These are phyloP conservation scores for Scrobipalpa atriplicella DNA, from an alignment of 2,888 invertebrate species.

Conservation along the genomic window DNA sequence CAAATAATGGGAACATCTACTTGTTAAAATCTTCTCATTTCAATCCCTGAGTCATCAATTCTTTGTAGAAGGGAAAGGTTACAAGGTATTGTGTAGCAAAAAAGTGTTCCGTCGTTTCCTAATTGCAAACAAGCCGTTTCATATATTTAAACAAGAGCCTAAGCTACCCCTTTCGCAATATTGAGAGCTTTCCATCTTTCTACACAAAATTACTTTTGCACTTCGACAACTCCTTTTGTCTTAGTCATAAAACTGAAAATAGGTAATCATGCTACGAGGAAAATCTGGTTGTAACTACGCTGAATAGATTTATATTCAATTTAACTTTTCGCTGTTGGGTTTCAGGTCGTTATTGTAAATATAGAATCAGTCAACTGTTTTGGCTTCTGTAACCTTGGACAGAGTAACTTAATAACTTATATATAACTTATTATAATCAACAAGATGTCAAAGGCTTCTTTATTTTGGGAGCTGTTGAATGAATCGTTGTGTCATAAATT, in stretches of 20 bases:
- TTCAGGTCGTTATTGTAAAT: conserved; percentile 51
- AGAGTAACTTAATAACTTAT: neutral
- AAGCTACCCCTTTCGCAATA: conserved; percentile 48
- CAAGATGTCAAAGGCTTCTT: neutral
- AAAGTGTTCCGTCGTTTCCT: conserved; percentile 34
- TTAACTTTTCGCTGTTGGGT: conserved; percentile 55
- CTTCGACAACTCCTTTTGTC: neutral
- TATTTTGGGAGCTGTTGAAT: no score
- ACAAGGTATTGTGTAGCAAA: conserved; percentile 14
- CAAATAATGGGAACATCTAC: neutral
- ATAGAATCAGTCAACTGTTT: conserved; percentile 30
- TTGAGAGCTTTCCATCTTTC: conserved; percentile 43
- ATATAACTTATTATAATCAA: neutral
- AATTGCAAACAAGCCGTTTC: conserved; percentile 55
- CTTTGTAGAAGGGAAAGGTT: neutral
- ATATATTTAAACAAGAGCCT: conserved; percentile 55
- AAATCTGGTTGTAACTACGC: conserved; percentile 36
- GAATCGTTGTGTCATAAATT: no score
- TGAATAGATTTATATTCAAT: conserved; percentile 59
- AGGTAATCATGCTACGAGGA: neutral
- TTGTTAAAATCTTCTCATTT: neutral
- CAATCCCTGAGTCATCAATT: neutral
- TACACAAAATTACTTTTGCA: conserved; percentile 17
- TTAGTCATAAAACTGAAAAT: neutral
- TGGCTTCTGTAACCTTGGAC: conserved; percentile 11